Evolutionary conservation across 2,888 invertebrate species (phyloP), one percentile per base, ranked within the genome.

Genomic region (Abscondita cerata): DNA sequence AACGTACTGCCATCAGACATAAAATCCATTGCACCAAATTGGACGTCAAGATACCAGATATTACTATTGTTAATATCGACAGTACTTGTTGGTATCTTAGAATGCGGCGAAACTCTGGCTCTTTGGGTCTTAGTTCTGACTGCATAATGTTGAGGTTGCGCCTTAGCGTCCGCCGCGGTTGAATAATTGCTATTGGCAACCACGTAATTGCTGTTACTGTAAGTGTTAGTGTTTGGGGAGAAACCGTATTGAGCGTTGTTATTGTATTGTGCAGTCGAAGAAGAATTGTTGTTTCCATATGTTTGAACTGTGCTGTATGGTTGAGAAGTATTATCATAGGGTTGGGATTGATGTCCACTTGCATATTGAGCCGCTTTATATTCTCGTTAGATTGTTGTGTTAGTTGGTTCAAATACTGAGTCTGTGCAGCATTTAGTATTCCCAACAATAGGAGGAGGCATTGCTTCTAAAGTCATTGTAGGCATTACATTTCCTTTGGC

Each of bases 31-130:
- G 91, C 95, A 31, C 96, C 96, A 81, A 97, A 97, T 83, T 96
- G 96, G 67, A 97, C 95, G 82, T 96, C 96, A 70, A 97, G 85
- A 79, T 90, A 89, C 66, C 86, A 87, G 68, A 89, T 87, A 67
- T n/a, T n/a, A n/a, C 87, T 88, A 62, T 87, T 87, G 75, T 88
- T 89, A 59, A 90, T 84, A 73, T 95, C 95, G 66, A 93, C 97
- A 16, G 97, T 96, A 59, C 90, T 91, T 53, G 93, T 86, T 40
- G 96, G 97, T 75, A 98, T 98, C 84, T 92, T 94, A 38, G 93
- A 93, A 4, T 93, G 93, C 20, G 93, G 93, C 16, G 93, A 93
- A 60, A 93, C 86, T 68, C 92, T 81, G 19, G 91, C 89, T 60
- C 91, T 80, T 80, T 87, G 89, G 56, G 85, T 87, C 72, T 86